Evolutionary conservation across 2,797 vertebrate species (phyloP), one percentile per base, ranked within the genome.

Genomic region (Peromyscus aztecus): DNA sequence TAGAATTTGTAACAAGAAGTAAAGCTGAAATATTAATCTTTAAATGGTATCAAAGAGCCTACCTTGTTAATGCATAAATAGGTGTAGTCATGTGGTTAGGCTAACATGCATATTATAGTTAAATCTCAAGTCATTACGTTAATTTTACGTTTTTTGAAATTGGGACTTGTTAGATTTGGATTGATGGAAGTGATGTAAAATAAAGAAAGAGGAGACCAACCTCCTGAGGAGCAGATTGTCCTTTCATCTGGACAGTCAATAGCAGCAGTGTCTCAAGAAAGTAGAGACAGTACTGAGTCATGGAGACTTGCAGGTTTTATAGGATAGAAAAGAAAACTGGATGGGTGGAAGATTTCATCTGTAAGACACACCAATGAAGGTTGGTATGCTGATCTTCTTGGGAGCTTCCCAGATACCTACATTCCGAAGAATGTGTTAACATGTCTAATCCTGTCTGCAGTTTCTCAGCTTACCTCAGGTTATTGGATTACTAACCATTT

Each of bases 1-100:
- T 87, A 16, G 73, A 23, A 78, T 3, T 67, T 94, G 7, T 81
- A 75, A n/a, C 17, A 81, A 91, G 27, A 14, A 88, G 13, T 78
- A 92, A 92, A 92, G 76, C 6, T 78, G 46, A 95, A 93, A 67
- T 83, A 76, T 17, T 90, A 57, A 55, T 89, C 52, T 37, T 84
- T 92, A 89, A 75, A 29, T 76, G 82, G 10, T 27, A 52, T 96
- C 29, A 83, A 93, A 46, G 19, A 52, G 4, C 43, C 75, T 0
- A 49, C 31, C 52, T 85, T 78, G 17, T 89, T 23, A 93, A n/a
- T 67, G 0, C 40, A 37, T 87, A 57, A 67, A 89, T 4, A 59
- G 59, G 12, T 59, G 40, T 29, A 91, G 19, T 16, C 55, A 92
- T 13, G n/a, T 23, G 10, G 2, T 61, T 63, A 40, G 10, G 87